These are phyloP conservation scores for Cataglyphis albicans DNA, from an alignment of 2,888 invertebrate genomes.

Conservation along the genomic window DNA sequence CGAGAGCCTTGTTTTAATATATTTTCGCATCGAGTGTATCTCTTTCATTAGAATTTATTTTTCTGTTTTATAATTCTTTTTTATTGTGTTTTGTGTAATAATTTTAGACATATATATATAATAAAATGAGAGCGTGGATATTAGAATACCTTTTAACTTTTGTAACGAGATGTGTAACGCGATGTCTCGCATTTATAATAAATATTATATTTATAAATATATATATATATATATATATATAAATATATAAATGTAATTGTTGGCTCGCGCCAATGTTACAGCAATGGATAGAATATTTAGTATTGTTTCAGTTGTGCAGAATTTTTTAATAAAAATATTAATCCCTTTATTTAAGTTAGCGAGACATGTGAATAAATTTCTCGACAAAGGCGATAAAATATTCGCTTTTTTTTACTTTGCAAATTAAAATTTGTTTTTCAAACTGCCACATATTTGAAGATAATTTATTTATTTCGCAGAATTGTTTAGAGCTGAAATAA, in stretches of 20 bases:
- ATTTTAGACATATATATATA: background rate
- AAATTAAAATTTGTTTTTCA: constrained; percentile 12
- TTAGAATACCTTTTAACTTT: background rate
- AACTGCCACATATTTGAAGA: background rate
- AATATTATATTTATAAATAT: background rate
- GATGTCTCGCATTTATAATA: background rate
- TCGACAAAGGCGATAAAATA: constrained; percentile 8
- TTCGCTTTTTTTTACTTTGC: background rate
- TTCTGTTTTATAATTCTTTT: background rate
- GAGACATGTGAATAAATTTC: constrained; percentile 7
- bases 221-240: background rate
- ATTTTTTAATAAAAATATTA: background rate
- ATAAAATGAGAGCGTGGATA: background rate
- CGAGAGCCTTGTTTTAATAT: constrained; percentile 26
- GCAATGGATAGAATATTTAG: background rate
- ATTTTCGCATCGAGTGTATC: background rate
- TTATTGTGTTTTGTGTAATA: background rate
- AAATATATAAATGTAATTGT: background rate
- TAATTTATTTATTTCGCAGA: constrained; percentile 5
- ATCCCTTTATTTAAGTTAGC: constrained; percentile 7
- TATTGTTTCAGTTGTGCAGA: background rate
- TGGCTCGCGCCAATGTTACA: background rate
- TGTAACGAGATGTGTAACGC: background rate
- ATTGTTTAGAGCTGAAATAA: constrained; percentile 2
- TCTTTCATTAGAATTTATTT: background rate